Percentiles rank a stretch among this genome's conserved stretches.
phyloP scores from a whole-genome alignment of 2,113 vertebrate genomes.

The Grantiella picta region DNA sequence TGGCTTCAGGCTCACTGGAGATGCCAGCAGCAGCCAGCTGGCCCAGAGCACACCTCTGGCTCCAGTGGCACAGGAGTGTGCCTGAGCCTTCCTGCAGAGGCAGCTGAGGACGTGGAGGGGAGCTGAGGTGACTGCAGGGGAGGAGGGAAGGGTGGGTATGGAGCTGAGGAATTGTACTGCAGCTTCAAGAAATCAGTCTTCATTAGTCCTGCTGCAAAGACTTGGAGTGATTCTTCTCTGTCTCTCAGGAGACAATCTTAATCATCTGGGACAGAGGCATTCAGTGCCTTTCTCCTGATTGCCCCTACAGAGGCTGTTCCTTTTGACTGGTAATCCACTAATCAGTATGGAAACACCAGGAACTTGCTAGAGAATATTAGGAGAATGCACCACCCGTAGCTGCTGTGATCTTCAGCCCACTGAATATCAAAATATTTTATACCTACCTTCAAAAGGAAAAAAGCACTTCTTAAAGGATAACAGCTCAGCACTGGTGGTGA shows the following conservation, averaged over 20 bases:
- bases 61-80: background rate
- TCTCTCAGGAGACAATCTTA: conserved; percentile 2
- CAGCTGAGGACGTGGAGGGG: background rate
- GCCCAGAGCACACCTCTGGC: background rate
- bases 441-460: background rate
- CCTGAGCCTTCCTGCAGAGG: background rate
- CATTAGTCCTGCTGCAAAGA: background rate
- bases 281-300: background rate
- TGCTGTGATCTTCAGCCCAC: background rate
- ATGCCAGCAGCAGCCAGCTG: background rate
- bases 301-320: background rate
- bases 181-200: conserved; percentile 5
- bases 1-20: background rate
- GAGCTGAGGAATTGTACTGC: background rate
- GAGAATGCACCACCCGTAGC: background rate
- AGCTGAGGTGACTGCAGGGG: conserved; percentile 1
- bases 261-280: background rate
- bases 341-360: background rate
- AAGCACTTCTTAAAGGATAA: background rate
- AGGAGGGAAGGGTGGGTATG: background rate
- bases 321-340: background rate
- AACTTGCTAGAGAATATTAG: background rate
- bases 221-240: background rate
- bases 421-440: background rate
- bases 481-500: background rate